Evolutionary conservation across 1,140 invertebrate genomes (phyloP).

Genomic region (Cydia fagiglandana): DNA sequence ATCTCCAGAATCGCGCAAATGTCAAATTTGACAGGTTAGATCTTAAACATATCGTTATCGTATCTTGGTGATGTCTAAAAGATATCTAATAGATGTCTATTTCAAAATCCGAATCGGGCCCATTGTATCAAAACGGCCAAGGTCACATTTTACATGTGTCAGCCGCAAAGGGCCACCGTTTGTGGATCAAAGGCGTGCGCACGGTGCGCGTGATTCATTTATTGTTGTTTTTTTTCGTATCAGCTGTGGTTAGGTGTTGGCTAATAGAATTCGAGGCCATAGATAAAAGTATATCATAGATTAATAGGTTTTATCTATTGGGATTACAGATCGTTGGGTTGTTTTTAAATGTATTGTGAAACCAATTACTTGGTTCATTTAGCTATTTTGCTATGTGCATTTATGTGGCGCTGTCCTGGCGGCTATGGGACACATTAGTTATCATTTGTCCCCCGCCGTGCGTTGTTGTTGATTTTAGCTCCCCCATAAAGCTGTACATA

Average conservation of each 20-base stretch:
- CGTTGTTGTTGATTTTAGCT: no score
- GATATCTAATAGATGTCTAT: no score
- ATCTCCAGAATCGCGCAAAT: no score
- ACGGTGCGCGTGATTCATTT: slow-evolving; percentile 11
- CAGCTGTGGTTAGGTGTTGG: slow-evolving; percentile 6
- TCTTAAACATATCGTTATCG: no score
- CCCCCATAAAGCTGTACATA: no score
- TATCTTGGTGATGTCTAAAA: no score
- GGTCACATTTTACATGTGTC: neutral
- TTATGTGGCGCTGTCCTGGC: no score
- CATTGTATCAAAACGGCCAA: neutral
- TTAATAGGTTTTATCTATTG: slow-evolving; percentile 19
- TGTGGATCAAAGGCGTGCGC: neutral
- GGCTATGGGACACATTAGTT: no score
- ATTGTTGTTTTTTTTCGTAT: slow-evolving; percentile 29
- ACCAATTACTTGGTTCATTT: neutral
- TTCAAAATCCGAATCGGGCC: no score
- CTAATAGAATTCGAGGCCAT: slow-evolving; percentile 2
- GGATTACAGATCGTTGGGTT: neutral
- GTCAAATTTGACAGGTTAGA: no score
- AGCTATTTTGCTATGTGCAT: neutral
- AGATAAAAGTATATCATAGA: slow-evolving; percentile 13
- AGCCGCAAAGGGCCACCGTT: neutral
- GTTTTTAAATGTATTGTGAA: slow-evolving; percentile 3
- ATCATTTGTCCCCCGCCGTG: no score